Evolutionary conservation across 1,140 invertebrate genomes (phyloP).

Genomic region (Linepithema humile): DNA sequence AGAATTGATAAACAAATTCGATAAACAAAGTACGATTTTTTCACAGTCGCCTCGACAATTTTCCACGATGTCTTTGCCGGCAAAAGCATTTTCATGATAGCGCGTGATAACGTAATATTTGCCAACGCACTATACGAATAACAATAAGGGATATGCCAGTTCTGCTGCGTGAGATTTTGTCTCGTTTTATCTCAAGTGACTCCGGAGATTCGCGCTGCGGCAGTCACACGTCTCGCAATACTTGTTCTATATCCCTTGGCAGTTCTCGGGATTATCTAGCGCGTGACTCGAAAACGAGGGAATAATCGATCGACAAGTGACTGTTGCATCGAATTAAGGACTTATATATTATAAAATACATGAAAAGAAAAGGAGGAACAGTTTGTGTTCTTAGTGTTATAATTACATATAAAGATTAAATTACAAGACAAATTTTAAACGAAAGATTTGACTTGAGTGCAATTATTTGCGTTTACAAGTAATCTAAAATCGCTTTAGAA

Average conservation of each 20-base stretch:
- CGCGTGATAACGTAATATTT: background rate
- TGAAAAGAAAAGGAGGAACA: background rate
- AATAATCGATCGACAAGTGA: background rate
- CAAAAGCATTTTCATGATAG: background rate
- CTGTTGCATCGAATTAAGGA: background rate
- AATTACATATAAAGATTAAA: background rate
- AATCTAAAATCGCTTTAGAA: background rate
- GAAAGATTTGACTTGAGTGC: background rate
- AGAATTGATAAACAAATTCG: background rate
- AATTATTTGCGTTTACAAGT: background rate
- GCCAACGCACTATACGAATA: background rate
- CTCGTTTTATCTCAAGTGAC: background rate
- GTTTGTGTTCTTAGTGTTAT: background rate
- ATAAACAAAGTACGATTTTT: background rate
- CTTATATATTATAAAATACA: background rate
- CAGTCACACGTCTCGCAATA: conserved; percentile 7
- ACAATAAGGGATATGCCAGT: background rate
- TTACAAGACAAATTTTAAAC: background rate
- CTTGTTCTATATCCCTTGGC: background rate
- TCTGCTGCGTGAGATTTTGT: background rate
- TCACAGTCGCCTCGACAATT: background rate
- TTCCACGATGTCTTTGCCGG: background rate
- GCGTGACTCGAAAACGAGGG: background rate
- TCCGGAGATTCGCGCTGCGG: background rate
- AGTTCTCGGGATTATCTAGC: background rate